These are phyloP conservation scores for Colaptes auratus DNA, from an alignment of 2,113 vertebrate genomes.

Conservation along the genomic window DNA sequence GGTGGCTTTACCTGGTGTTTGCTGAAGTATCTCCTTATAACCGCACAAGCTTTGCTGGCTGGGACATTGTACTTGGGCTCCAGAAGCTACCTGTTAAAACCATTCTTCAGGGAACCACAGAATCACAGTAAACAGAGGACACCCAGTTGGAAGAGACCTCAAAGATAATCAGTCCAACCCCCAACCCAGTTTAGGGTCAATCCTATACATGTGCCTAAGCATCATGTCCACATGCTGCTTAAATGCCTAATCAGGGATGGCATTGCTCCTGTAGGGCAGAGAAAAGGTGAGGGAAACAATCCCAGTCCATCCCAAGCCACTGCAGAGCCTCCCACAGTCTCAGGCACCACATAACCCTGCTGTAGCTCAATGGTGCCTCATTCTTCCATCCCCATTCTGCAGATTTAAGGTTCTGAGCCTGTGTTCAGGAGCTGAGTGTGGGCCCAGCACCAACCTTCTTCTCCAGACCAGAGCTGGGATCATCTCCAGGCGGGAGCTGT, in stretches of 20 bases:
- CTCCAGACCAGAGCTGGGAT: not conserved
- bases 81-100: not conserved
- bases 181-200: no score
- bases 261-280: not conserved
- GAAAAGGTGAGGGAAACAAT: not conserved
- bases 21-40: not conserved
- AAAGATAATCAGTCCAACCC: no score
- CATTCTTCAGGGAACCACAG: not conserved
- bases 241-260: not conserved
- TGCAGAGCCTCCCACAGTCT: no score
- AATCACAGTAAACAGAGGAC: no score
- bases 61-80: not conserved
- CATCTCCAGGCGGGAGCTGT: not conserved
- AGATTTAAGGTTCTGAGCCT: not conserved
- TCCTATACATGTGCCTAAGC: no score
- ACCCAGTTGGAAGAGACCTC: no score
- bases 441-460: not conserved
- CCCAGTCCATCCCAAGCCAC: not conserved
- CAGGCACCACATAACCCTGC: no score
- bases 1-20: not conserved
- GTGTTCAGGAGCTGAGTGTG: not conserved
- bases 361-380: accelerated
- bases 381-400: not conserved
- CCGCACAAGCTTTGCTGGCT: not conserved
- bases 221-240: no score